phyloP scores from a whole-genome alignment of 2,888 invertebrate genomes.

The Drosophila diplacantha region DNA sequence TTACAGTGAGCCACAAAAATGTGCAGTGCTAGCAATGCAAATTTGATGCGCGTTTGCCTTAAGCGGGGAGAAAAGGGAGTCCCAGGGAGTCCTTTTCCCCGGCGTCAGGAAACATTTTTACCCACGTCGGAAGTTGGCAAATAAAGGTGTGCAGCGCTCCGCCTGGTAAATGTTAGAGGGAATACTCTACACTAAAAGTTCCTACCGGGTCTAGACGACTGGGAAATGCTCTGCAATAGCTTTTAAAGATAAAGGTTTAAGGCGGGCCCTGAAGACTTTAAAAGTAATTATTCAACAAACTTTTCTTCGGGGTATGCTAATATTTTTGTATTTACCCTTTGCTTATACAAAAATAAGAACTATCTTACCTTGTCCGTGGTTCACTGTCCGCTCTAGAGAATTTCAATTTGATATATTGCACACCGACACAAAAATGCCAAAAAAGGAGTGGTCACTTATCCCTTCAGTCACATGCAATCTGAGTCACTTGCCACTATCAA shows the following conservation, averaged over 20 bases:
- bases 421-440: slow-evolving; percentile 6
- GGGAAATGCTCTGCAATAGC: slow-evolving; percentile 32
- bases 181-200: neutral
- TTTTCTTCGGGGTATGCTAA: neutral
- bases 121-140: slow-evolving; percentile 52
- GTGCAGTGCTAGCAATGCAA: slow-evolving; percentile 54
- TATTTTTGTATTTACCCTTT: neutral
- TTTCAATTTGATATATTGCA: slow-evolving; percentile 1
- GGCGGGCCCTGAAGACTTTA: neutral
- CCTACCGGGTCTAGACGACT: slow-evolving; percentile 15
- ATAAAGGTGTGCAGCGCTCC: slow-evolving; percentile 47
- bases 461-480: slow-evolving; percentile 33
- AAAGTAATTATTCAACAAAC: neutral
- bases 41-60: slow-evolving; percentile 55
- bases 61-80: slow-evolving; percentile 11
- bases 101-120: slow-evolving; percentile 56
- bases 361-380: neutral
- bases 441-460: slow-evolving; percentile 20
- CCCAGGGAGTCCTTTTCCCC: slow-evolving; percentile 14
- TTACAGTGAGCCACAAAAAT: slow-evolving; percentile 46
- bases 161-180: slow-evolving; percentile 32
- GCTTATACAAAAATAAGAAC: neutral
- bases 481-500: slow-evolving; percentile 36
- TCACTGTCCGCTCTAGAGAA: slow-evolving; percentile 4
- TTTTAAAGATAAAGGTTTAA: neutral